Percentiles rank a stretch among this genome's conserved stretches.
Evolutionary conservation across 1,140 invertebrate genomes (phyloP).

Genomic region (Neotoxoptera formosana): DNA sequence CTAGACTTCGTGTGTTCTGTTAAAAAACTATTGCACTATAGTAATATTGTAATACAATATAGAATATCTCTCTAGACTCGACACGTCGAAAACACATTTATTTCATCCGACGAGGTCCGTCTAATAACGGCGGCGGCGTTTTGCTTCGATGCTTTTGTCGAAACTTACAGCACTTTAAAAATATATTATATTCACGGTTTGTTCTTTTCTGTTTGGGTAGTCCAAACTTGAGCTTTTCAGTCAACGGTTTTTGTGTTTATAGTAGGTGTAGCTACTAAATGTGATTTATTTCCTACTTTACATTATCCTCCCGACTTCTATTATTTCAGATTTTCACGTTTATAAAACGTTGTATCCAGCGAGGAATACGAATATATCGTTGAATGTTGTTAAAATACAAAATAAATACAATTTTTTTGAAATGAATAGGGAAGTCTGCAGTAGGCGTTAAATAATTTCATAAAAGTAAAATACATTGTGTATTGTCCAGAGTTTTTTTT

Average conservation of each 20-base stretch:
- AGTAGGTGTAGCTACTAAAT: constrained; percentile 5
- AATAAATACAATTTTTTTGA: not conserved
- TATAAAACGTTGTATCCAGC: not conserved
- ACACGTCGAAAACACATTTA: not conserved
- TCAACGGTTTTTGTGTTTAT: constrained; percentile 16
- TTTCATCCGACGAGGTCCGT: not conserved
- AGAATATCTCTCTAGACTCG: not conserved
- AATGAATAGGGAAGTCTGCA: not conserved
- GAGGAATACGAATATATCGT: not conserved
- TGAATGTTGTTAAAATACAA: not conserved
- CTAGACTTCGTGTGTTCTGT: not conserved
- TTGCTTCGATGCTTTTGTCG: not conserved
- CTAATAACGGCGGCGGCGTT: not conserved
- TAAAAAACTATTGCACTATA: not conserved
- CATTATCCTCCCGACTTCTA: not conserved
- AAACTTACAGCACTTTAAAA: not conserved
- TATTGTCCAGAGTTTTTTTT: no score
- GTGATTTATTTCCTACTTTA: constrained; percentile 22
- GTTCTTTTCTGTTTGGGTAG: not conserved
- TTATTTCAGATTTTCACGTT: not conserved
- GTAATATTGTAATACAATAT: no score
- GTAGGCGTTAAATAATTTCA: not conserved
- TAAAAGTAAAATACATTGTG: not conserved
- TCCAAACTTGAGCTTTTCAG: not conserved
- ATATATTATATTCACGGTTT: not conserved